Evolutionary conservation across 2,888 invertebrate genomes (phyloP).

Genomic region (Limenitis camilla): DNA sequence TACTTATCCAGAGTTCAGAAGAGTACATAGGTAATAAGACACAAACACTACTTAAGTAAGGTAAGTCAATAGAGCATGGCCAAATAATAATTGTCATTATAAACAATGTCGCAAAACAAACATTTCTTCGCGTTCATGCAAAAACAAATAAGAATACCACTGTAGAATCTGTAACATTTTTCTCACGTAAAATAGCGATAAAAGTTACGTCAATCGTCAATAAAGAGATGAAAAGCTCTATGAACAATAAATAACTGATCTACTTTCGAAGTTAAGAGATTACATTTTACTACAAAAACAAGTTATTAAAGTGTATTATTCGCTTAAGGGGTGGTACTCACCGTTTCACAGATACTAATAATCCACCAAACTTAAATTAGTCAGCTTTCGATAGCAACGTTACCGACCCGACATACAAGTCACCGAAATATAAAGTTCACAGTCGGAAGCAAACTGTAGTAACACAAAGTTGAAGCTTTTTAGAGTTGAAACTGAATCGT

Average conservation of each 20-base stretch:
- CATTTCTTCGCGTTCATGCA: slow-evolving; percentile 34
- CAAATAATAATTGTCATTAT: slow-evolving; percentile 39
- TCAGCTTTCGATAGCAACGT: slow-evolving; percentile 47
- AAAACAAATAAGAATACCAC: slow-evolving; percentile 35
- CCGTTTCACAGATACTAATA: slow-evolving; percentile 53
- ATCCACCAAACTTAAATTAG: slow-evolving; percentile 49
- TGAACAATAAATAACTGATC: slow-evolving; percentile 17
- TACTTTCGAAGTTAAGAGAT: slow-evolving; percentile 1
- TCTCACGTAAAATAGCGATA: not conserved
- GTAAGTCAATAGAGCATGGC: slow-evolving; percentile 50
- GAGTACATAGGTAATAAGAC: too few relatives aligned
- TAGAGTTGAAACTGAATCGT: slow-evolving; percentile 52
- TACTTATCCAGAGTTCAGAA: too few relatives aligned
- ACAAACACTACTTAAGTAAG: too few relatives aligned
- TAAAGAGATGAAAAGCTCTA: slow-evolving; percentile 17
- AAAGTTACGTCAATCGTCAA: slow-evolving; percentile 16
- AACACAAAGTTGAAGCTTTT: slow-evolving; percentile 55
- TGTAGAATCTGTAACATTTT: not conserved
- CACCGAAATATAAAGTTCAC: slow-evolving; percentile 44
- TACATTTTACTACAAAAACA: slow-evolving; percentile 27
- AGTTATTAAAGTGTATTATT: slow-evolving; percentile 14
- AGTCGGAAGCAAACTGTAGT: slow-evolving; percentile 41
- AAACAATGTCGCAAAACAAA: slow-evolving; percentile 42
- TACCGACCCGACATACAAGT: slow-evolving; percentile 39
- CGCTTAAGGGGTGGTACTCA: slow-evolving; percentile 35